Percentiles rank a stretch among this genome's conserved stretches.
Conservation (phyloP, 64 coral and sea anemone species). For the Montipora foliosa region DNA sequence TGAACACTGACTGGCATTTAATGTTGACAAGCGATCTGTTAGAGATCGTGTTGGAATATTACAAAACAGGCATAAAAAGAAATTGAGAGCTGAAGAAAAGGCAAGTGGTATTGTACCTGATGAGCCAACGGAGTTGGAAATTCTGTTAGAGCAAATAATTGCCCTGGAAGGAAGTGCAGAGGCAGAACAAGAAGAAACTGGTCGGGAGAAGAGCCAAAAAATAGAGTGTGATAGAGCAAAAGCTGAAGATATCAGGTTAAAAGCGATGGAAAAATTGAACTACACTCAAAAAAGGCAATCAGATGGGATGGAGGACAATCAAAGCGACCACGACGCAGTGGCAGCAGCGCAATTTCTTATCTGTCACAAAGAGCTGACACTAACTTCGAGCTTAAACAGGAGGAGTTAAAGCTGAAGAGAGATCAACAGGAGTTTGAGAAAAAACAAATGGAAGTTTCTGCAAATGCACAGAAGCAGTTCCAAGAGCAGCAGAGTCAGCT, state of each 20-base stretch:
- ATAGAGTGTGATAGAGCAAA: too few species aligned
- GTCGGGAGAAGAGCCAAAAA: background rate
- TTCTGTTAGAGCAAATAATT: slow-evolving; percentile 54
- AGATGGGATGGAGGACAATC: slow-evolving; percentile 51
- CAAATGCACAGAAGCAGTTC: too few species aligned
- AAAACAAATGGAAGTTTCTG: too few species aligned
- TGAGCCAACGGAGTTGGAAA: slow-evolving; percentile 58
- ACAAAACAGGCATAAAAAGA: slow-evolving; percentile 63
- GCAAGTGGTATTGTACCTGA: slow-evolving; percentile 60
- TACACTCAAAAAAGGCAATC: slow-evolving; percentile 66
- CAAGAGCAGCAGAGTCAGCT: too few species aligned
- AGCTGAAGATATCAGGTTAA: slow-evolving; percentile 19
- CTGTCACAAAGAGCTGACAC: too few species aligned
- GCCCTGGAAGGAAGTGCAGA: slow-evolving; percentile 64
- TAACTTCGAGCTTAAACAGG: too few species aligned
- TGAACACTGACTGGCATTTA: slow-evolving; percentile 60
- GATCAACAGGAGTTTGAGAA: too few species aligned
- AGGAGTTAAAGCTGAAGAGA: too few species aligned
- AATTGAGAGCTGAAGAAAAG: slow-evolving; percentile 69
- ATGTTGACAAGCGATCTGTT: slow-evolving; percentile 64
- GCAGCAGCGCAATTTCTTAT: too few species aligned
- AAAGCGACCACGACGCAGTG: too few species aligned
- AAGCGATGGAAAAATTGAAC: slow-evolving; percentile 53
- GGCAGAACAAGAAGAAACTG: slow-evolving; percentile 32
- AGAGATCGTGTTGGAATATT: slow-evolving; percentile 57